A percentile compares a stretch with the other conserved stretches of the same genome.
Evolutionary conservation across 2,113 vertebrate species (phyloP).

Genomic region (Stigmatopora nigra): DNA sequence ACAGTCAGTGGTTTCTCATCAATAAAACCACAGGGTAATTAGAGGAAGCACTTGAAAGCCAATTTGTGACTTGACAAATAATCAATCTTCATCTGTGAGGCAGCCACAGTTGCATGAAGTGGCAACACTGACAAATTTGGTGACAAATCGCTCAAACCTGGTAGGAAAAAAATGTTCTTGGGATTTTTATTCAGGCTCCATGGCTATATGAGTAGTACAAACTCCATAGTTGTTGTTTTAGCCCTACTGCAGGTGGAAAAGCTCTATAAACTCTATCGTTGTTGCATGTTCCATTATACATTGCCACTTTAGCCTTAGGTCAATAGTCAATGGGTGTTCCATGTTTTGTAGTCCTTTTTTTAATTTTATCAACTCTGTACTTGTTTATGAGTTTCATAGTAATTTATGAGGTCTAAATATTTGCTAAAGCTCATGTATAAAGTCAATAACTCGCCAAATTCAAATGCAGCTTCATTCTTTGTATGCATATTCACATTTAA

Average conservation of each 20-base stretch:
- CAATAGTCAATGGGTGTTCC: neutral
- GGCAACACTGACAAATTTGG: slow-evolving; percentile 35
- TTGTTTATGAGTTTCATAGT: too few species aligned
- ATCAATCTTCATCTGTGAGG: slow-evolving; percentile 68
- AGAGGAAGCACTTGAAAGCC: slow-evolving; percentile 67
- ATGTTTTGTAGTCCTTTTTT: too few species aligned
- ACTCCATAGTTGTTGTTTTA: neutral
- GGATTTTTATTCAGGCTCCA: slow-evolving; percentile 1
- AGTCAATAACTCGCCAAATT: too few species aligned
- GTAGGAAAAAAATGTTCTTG: neutral
- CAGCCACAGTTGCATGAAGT: slow-evolving; percentile 43
- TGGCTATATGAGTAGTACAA: too few species aligned
- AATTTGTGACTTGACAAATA: slow-evolving; percentile 68
- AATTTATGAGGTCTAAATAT: too few species aligned
- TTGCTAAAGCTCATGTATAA: too few species aligned
- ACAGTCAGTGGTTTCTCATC: slow-evolving; percentile 60
- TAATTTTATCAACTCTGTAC: too few species aligned
- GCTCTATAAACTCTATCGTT: too few species aligned
- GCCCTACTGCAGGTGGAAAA: too few species aligned
- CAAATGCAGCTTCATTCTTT: too few species aligned
- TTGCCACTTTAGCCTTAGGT: neutral
- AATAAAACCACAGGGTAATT: slow-evolving; percentile 68
- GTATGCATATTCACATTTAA: too few species aligned
- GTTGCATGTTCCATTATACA: too few species aligned
- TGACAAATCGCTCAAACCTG: slow-evolving; percentile 44